Conservation (phyloP, 1,140 invertebrate species). For the Protaetia brevitarsis region DNA sequence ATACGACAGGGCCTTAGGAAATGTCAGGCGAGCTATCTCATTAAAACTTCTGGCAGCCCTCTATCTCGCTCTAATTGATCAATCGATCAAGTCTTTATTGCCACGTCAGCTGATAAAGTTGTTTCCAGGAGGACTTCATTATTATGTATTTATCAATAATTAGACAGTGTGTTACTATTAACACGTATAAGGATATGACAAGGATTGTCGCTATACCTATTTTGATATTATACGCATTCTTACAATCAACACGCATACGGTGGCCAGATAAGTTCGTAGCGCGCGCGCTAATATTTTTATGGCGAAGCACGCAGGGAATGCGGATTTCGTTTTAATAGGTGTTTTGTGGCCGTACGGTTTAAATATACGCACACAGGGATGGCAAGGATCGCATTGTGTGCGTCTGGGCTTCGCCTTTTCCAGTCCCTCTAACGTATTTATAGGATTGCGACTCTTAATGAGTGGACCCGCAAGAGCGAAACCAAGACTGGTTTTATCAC, state of each 20-base stretch:
- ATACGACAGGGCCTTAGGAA: not conserved
- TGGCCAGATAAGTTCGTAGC: too few relatives aligned
- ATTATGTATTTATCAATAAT: not conserved
- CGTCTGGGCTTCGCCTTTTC: slow-evolving; percentile 11
- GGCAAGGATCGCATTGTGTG: too few relatives aligned
- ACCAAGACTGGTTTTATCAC: slow-evolving; percentile 34
- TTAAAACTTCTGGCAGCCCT: not conserved
- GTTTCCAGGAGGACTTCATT: not conserved
- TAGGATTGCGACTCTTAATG: slow-evolving; percentile 35
- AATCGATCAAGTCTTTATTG: slow-evolving; percentile 5
- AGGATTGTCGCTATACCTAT: too few relatives aligned
- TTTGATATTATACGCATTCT: too few relatives aligned
- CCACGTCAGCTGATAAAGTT: not conserved
- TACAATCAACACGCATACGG: too few relatives aligned
- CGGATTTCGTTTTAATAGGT: too few relatives aligned
- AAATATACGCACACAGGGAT: too few relatives aligned
- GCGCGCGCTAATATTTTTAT: too few relatives aligned
- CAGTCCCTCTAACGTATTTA: slow-evolving; percentile 28
- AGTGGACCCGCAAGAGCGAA: slow-evolving; percentile 23
- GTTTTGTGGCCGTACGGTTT: too few relatives aligned
- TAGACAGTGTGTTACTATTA: slow-evolving; percentile 2
- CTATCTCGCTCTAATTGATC: slow-evolving; percentile 2
- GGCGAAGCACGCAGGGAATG: too few relatives aligned
- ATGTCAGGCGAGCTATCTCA: not conserved
- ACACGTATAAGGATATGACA: slow-evolving; percentile 21